Conservation (phyloP, 1,140 invertebrate genomes). For the Cylas formicarius region DNA sequence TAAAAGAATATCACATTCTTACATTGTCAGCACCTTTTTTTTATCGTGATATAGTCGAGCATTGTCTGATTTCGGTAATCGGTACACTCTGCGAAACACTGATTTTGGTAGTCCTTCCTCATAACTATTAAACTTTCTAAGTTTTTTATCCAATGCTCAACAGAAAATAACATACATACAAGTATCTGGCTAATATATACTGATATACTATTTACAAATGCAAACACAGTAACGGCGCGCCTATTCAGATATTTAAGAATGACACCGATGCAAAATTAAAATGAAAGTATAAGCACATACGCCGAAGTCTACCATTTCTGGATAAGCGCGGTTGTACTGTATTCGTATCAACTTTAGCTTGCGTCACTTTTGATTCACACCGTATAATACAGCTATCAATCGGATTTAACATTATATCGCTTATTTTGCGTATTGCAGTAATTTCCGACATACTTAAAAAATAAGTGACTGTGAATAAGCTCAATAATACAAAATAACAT, state of each 20-base stretch:
- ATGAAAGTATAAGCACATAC: no score
- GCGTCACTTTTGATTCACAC: constrained; percentile 1
- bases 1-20: constrained; percentile 38
- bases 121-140: constrained; percentile 21
- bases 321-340: neutral
- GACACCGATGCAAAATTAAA: neutral
- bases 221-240: neutral
- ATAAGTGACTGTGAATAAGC: constrained; percentile 13
- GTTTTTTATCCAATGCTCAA: constrained; percentile 33
- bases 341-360: neutral
- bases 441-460: constrained; percentile 7
- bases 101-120: constrained; percentile 12
- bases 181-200: constrained; percentile 21
- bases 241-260: neutral
- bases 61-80: constrained; percentile 7
- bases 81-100: neutral
- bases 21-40: constrained; percentile 37
- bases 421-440: constrained; percentile 8
- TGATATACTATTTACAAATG: constrained; percentile 14
- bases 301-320: no score
- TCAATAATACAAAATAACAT: constrained; percentile 32
- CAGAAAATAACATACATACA: constrained; percentile 35
- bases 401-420: no score
- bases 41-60: constrained; percentile 27
- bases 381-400: neutral